A percentile compares a stretch with the other conserved stretches of the same genome.
Conservation (phyloP, 2,113 vertebrate genomes). For the Tetraodon nigroviridis region DNA sequence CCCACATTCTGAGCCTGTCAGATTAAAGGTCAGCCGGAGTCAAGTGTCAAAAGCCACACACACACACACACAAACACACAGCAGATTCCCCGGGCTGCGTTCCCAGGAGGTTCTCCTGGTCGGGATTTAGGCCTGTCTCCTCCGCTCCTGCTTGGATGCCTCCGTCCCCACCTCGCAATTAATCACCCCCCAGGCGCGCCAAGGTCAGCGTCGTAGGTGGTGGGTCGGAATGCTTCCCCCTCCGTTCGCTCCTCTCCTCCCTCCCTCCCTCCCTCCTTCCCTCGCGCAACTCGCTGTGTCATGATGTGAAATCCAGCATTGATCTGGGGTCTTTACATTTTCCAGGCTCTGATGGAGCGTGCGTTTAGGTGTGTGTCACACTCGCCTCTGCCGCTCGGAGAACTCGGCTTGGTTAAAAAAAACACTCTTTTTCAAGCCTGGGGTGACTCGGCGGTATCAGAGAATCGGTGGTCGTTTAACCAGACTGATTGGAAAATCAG, state of each 20-base stretch:
- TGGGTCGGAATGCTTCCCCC: constrained; percentile 7
- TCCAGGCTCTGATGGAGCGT: not conserved
- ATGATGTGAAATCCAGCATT: not conserved
- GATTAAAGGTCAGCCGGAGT: constrained; percentile 35
- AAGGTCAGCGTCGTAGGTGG: constrained; percentile 26
- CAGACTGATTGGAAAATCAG: constrained; percentile 34
- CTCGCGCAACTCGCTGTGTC: constrained; percentile 11
- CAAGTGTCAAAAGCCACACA: constrained; percentile 51
- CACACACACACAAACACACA: constrained; percentile 17
- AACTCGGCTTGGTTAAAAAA: constrained; percentile 17
- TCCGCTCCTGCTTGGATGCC: not conserved
- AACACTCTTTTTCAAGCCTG: no score
- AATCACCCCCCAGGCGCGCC: not conserved
- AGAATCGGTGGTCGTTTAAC: constrained; percentile 28
- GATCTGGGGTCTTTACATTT: constrained; percentile 2
- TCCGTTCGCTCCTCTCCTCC: constrained; percentile 17
- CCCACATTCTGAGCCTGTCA: constrained; percentile 48
- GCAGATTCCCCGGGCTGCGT: constrained; percentile 26
- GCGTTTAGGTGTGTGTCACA: not conserved
- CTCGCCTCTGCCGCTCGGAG: constrained; percentile 23
- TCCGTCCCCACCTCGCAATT: not conserved
- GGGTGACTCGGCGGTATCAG: not conserved
- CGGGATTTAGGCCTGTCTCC: constrained; percentile 13
- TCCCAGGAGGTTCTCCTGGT: constrained; percentile 28
- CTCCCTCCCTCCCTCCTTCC: constrained; percentile 4